Evolutionary conservation across 2,797 vertebrate species (phyloP).

Genomic region (Micromesistius poutassou): DNA sequence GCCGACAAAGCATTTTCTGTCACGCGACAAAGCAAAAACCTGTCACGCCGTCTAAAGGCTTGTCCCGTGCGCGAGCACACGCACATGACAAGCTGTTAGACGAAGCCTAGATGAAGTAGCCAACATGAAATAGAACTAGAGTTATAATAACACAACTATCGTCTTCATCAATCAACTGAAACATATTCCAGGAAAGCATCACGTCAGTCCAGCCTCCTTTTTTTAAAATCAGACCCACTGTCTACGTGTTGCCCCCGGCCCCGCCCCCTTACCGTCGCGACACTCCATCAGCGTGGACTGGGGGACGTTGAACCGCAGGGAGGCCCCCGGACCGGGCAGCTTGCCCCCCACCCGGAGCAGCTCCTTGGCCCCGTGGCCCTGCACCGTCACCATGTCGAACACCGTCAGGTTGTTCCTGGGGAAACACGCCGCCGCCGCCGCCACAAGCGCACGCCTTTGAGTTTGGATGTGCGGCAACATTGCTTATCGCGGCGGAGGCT

Average conservation of each 20-base stretch:
- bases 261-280: conserved; percentile 85
- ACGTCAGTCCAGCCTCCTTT: not conserved
- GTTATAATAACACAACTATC: too few relatives aligned
- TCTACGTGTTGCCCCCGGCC: too few relatives aligned
- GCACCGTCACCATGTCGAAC: conserved; percentile 86
- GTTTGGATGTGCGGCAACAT: not conserved
- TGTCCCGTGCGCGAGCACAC: too few relatives aligned
- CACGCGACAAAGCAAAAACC: too few relatives aligned
- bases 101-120: too few relatives aligned
- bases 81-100: too few relatives aligned
- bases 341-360: conserved; percentile 90
- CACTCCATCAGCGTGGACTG: conserved; percentile 97
- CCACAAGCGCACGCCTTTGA: not conserved
- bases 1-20: not conserved
- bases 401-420: conserved; percentile 93
- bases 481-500: not conserved
- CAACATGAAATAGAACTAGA: too few relatives aligned
- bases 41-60: not conserved
- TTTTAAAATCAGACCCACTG: too few relatives aligned
- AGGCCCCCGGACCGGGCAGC: conserved; percentile 85
- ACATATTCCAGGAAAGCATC: not conserved
- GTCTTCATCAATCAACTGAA: not conserved
- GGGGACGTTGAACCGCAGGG: conserved; percentile 95
- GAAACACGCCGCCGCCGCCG: not conserved
- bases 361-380: conserved; percentile 90